Conservation (phyloP, 2,888 invertebrate species). For the Meteorus cinctellus region DNA sequence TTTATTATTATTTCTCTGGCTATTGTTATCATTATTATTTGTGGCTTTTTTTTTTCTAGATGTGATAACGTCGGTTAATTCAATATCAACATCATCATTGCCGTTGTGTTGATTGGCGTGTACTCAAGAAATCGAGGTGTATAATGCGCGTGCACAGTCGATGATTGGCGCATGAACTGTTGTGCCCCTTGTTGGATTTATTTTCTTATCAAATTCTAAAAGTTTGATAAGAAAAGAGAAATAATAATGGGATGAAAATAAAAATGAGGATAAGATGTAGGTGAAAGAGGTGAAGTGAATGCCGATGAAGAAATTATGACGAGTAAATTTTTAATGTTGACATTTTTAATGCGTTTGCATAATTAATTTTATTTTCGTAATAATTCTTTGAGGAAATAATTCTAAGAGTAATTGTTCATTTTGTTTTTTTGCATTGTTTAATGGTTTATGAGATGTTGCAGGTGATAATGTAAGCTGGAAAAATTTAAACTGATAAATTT, state of each 20-base stretch:
- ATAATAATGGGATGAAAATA: not conserved
- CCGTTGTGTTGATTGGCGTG: not conserved
- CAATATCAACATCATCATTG: not conserved
- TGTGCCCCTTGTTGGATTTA: slow-evolving; percentile 13
- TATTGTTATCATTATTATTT: too few species aligned
- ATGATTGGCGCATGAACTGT: slow-evolving; percentile 61
- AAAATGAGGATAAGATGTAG: not conserved
- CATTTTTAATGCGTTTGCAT: not conserved
- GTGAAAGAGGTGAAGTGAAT: not conserved
- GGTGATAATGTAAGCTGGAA: too few species aligned
- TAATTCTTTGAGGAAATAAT: too few species aligned
- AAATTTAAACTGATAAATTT: too few species aligned
- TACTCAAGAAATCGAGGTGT: slow-evolving; percentile 24
- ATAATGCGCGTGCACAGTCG: slow-evolving; percentile 58
- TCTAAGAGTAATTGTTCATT: too few species aligned
- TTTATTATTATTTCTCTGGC: too few species aligned
- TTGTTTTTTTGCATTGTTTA: too few species aligned
- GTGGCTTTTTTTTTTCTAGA: not conserved
- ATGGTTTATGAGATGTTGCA: too few species aligned
- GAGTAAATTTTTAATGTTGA: not conserved
- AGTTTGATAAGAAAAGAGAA: not conserved
- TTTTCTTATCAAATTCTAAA: not conserved
- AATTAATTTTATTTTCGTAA: not conserved
- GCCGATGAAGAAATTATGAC: not conserved
- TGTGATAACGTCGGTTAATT: not conserved